Evolutionary conservation across 2,113 vertebrate species (phyloP).

Genomic region (Phalacrocorax pelagicus): DNA sequence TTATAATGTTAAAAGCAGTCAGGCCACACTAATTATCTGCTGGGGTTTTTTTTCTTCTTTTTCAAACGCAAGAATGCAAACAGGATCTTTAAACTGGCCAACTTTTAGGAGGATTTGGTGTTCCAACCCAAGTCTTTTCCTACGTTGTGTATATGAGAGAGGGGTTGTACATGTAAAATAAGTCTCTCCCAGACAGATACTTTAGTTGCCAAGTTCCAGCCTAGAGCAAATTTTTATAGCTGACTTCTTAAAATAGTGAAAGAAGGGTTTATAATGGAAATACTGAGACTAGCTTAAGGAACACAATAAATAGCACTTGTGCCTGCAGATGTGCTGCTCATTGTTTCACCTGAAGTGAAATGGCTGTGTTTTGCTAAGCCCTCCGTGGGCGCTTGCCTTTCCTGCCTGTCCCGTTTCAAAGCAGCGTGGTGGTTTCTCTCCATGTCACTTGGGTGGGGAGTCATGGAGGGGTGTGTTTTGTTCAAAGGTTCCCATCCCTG

Average conservation of each 20-base stretch:
- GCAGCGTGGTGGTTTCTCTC: not conserved
- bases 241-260: constrained; percentile 48
- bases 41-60: not conserved
- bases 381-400: not conserved
- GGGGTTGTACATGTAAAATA: constrained; percentile 11
- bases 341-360: not conserved
- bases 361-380: not conserved
- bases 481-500: rapidly evolving
- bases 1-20: constrained; percentile 44
- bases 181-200: constrained; percentile 1
- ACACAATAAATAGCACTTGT: not conserved
- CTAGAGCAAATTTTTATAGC: constrained; percentile 48
- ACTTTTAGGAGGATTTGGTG: constrained; percentile 12
- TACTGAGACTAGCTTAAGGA: not conserved
- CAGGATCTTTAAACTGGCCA: constrained; percentile 8
- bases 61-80: not conserved
- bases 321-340: not conserved
- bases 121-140: not conserved
- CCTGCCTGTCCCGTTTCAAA: not conserved
- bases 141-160: not conserved
- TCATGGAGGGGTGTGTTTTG: not conserved
- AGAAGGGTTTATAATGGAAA: constrained; percentile 52
- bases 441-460: not conserved
- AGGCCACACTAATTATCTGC: constrained; percentile 17
- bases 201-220: constrained; percentile 48